Evolutionary conservation across 2,797 vertebrate species (phyloP).

Genomic region (Pelodytes ibericus): DNA sequence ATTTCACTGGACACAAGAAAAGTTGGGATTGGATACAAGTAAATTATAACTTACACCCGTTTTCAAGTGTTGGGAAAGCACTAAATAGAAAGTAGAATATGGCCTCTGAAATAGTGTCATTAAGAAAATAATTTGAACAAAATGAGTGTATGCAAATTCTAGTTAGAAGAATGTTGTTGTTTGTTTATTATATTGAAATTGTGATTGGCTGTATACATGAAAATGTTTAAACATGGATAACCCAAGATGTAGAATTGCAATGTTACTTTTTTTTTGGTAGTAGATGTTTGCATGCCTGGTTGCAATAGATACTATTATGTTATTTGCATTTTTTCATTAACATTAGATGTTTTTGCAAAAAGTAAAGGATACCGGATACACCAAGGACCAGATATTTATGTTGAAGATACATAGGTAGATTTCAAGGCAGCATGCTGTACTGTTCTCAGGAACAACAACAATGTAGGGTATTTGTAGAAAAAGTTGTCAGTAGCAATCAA

Average conservation of each 20-base stretch:
- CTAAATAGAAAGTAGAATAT: slow-evolving; percentile 64
- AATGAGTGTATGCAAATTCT: slow-evolving; percentile 67
- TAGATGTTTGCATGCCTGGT: no score
- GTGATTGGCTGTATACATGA: slow-evolving; percentile 51
- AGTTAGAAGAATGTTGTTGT: slow-evolving; percentile 53
- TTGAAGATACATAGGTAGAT: no score
- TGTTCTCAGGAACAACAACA: no score
- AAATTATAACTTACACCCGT: slow-evolving; percentile 69
- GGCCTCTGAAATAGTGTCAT: slow-evolving; percentile 61
- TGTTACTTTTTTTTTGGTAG: no score
- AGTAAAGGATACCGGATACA: no score
- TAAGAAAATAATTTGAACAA: slow-evolving; percentile 66
- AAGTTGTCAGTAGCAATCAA: no score
- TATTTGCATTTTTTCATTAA: no score
- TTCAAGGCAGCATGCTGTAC: no score
- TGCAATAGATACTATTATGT: no score
- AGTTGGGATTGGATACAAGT: slow-evolving; percentile 65
- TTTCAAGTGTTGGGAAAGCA: slow-evolving; percentile 66
- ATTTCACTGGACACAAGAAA: slow-evolving; percentile 68
- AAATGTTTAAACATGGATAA: slow-evolving; percentile 52
- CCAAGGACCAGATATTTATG: no score
- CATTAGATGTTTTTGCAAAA: no score
- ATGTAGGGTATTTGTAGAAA: no score
- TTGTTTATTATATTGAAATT: slow-evolving; percentile 51
- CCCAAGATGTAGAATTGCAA: slow-evolving; percentile 5